Evolutionary conservation across 2,888 invertebrate species (phyloP).

Genomic region (Bruchidius siliquastri): DNA sequence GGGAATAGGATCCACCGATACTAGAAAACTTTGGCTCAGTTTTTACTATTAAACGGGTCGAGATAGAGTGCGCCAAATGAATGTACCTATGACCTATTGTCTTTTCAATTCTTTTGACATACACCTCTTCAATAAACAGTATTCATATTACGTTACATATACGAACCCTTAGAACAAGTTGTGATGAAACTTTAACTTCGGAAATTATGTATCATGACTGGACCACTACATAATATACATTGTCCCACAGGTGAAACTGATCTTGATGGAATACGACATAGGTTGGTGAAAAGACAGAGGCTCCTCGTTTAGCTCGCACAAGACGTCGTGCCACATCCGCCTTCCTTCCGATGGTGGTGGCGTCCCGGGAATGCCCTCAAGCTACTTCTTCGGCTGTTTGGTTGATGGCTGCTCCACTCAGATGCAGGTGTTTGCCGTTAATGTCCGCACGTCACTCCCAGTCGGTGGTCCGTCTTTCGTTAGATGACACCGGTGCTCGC

Average conservation of each 20-base stretch:
- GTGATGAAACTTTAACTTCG: too few relatives aligned
- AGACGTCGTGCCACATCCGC: background rate
- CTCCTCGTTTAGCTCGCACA: background rate
- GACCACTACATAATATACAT: too few relatives aligned
- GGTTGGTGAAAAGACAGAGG: background rate
- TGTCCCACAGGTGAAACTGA: background rate
- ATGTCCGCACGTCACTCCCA: background rate
- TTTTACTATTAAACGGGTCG: too few relatives aligned
- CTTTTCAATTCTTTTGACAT: too few relatives aligned
- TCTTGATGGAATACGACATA: background rate
- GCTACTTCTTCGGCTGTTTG: background rate
- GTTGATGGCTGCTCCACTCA: background rate
- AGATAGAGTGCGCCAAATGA: too few relatives aligned
- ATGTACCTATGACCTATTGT: too few relatives aligned
- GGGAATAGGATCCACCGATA: too few relatives aligned
- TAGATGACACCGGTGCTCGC: conserved; percentile 46
- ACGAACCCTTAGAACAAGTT: too few relatives aligned
- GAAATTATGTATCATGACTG: too few relatives aligned
- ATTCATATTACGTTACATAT: too few relatives aligned
- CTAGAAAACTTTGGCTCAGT: too few relatives aligned
- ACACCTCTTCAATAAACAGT: too few relatives aligned
- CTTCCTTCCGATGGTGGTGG: background rate
- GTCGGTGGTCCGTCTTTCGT: conserved; percentile 24
- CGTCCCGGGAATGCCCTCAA: background rate
- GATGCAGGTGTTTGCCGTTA: background rate